Conservation (phyloP, 2,113 vertebrate species). For the Macrotis lagotis region DNA sequence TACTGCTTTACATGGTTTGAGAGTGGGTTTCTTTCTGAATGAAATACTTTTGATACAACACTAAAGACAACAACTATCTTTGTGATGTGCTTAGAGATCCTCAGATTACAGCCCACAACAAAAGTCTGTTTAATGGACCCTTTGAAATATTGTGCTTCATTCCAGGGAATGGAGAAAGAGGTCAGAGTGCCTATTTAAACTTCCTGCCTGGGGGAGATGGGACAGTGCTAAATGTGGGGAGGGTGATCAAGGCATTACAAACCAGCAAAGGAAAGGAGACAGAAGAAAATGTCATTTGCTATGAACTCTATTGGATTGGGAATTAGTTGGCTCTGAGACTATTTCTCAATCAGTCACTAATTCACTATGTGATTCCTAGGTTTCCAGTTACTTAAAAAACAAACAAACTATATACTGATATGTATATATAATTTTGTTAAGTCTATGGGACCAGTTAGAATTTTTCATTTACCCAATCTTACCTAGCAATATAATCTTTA, state of each 20-base stretch:
- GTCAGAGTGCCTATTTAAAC: conserved; percentile 5
- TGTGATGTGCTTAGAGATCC: conserved; percentile 63
- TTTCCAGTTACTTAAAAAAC: background rate
- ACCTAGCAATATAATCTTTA: background rate
- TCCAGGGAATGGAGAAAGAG: background rate
- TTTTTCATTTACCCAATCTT: conserved; percentile 38
- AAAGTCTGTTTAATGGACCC: conserved; percentile 48
- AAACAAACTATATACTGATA: background rate
- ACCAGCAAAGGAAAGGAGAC: conserved; percentile 1
- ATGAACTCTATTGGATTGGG: background rate
- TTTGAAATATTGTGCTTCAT: conserved; percentile 48
- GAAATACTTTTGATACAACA: conserved; percentile 65
- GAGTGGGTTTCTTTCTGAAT: background rate
- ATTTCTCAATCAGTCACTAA: background rate
- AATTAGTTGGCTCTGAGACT: background rate
- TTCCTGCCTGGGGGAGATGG: background rate
- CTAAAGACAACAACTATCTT: conserved; percentile 60
- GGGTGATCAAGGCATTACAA: conserved; percentile 33
- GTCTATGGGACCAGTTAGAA: background rate
- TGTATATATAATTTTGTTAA: conserved; percentile 7
- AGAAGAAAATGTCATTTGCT: background rate
- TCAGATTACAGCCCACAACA: conserved; percentile 60
- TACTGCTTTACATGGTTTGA: conserved; percentile 39
- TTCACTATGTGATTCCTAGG: background rate
- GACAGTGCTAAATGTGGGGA: background rate